Conservation (phyloP, 2,888 invertebrate species). For the Acleris emargana region DNA sequence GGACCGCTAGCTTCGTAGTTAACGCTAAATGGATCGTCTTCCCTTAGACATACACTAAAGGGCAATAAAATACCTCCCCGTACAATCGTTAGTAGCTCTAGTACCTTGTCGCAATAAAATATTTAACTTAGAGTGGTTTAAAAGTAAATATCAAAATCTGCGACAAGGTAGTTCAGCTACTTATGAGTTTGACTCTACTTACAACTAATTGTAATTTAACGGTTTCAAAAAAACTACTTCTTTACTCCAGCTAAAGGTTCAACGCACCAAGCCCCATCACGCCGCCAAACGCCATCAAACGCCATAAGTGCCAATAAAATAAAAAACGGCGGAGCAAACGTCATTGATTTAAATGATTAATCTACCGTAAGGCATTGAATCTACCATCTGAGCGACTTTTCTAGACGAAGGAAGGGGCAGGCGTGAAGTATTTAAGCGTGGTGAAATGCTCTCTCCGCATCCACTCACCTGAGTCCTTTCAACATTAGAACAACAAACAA, state of each 20-base stretch:
- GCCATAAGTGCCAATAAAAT: constrained; percentile 31
- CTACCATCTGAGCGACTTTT: constrained; percentile 53
- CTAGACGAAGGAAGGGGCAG: constrained; percentile 63
- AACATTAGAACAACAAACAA: constrained; percentile 41
- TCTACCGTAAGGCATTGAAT: constrained; percentile 73
- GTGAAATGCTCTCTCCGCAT: constrained; percentile 81
- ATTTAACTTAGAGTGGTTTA: too few species aligned
- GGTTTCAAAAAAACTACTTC: not conserved
- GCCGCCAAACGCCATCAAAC: constrained; percentile 7
- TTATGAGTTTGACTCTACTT: too few species aligned
- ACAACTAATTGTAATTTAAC: too few species aligned
- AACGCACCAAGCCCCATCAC: constrained; percentile 30
- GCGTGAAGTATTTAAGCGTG: constrained; percentile 68
- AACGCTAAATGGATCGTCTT: too few species aligned
- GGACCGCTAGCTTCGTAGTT: too few species aligned
- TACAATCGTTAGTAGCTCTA: too few species aligned
- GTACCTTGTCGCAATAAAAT: too few species aligned
- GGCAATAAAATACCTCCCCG: too few species aligned
- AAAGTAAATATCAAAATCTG: too few species aligned
- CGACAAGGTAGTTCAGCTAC: too few species aligned
- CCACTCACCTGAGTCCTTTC: constrained; percentile 67
- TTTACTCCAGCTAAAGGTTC: constrained; percentile 5
- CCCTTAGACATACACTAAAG: too few species aligned
- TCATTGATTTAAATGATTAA: constrained; percentile 53
- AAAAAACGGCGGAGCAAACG: not conserved